A percentile compares a stretch with the other conserved stretches of the same genome.
phyloP scores from a whole-genome alignment of 2,797 vertebrate species.

The Parauchenoglanis punctatus region DNA sequence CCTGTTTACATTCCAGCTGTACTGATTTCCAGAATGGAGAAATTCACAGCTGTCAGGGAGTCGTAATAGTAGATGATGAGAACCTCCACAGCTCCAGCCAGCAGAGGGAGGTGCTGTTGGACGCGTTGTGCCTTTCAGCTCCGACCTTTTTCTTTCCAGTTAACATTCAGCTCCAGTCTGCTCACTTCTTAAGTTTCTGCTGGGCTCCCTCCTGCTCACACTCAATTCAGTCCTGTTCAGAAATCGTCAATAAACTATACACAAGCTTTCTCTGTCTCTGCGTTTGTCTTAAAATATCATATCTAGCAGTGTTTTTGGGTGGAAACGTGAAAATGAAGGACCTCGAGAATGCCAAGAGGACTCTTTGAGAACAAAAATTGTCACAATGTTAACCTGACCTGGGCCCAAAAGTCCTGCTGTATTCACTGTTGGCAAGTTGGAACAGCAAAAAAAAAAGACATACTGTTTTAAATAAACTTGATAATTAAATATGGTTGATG shows the following conservation, averaged over 20 bases:
- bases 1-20: conserved; percentile 34
- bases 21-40: conserved; percentile 47
- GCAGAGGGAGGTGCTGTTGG: conserved; percentile 26
- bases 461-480: not conserved
- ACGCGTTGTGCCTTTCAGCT: conserved; percentile 50
- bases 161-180: conserved; percentile 52
- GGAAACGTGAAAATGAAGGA: not conserved
- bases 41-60: conserved; percentile 36
- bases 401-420: not conserved
- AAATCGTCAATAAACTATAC: conserved; percentile 70
- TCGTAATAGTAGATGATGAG: conserved; percentile 30
- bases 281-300: not conserved
- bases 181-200: conserved; percentile 42
- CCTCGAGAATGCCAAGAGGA: too few relatives aligned
- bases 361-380: not conserved
- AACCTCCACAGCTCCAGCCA: conserved; percentile 15
- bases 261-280: not conserved
- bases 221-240: conserved; percentile 47
- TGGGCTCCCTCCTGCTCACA: conserved; percentile 45
- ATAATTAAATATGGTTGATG: not conserved
- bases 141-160: conserved; percentile 48
- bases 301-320: not conserved
- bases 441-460: not conserved
- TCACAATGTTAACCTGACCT: not conserved
- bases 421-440: not conserved